Conservation (phyloP, 2,888 invertebrate species). For the Himalopsyche kuldschensis region DNA sequence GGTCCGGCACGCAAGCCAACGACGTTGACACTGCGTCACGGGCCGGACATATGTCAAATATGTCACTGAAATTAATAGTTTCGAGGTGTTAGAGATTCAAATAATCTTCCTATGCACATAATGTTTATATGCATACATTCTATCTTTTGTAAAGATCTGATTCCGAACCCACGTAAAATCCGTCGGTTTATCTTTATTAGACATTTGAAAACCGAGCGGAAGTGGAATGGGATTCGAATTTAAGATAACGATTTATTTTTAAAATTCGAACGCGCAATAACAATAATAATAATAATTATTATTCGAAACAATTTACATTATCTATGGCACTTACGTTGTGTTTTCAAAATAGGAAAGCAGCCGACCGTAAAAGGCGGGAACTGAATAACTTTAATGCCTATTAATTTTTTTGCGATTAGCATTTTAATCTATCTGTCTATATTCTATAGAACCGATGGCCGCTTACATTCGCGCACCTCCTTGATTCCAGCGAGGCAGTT, state of each 20-base stretch:
- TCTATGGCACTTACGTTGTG: conserved; percentile 2
- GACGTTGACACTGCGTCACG: too few species aligned
- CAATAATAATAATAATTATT: background rate
- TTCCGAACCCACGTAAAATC: background rate
- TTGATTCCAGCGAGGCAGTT: background rate
- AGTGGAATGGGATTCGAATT: conserved; percentile 31
- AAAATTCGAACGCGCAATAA: conserved; percentile 23
- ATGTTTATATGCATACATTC: too few species aligned
- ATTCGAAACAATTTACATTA: conserved; percentile 10
- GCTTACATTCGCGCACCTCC: background rate
- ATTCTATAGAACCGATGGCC: background rate
- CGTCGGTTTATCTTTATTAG: background rate
- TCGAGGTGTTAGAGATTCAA: too few species aligned
- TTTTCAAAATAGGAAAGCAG: conserved; percentile 29
- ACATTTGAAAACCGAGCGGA: conserved; percentile 22
- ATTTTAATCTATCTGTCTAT: conserved; percentile 30
- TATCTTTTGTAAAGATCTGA: too few species aligned
- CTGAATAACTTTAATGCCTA: conserved; percentile 37
- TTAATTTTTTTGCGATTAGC: conserved; percentile 36
- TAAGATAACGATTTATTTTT: conserved; percentile 32
- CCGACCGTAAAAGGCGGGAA: conserved; percentile 36
- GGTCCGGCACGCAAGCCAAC: too few species aligned
- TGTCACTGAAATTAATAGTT: too few species aligned
- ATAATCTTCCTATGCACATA: too few species aligned
- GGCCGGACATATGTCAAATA: too few species aligned